These are phyloP conservation scores for Enteromius fasciolatus DNA, from an alignment of 2,797 vertebrate species.

Conservation along the genomic window DNA sequence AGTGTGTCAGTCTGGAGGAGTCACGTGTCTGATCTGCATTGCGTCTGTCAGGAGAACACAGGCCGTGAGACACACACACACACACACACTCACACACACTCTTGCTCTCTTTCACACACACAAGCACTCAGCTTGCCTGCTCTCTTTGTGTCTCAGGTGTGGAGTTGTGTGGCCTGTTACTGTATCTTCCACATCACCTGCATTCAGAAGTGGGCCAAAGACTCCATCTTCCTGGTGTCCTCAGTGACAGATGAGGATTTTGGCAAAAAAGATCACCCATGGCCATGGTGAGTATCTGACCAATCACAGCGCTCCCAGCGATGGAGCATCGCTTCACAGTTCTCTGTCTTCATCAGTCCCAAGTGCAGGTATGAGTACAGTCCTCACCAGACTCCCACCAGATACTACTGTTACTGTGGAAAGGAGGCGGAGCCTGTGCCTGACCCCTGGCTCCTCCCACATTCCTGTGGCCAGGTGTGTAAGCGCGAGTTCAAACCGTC, in stretches of 20 bases:
- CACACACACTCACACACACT: neutral
- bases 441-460: constrained; percentile 95
- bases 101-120: neutral
- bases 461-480: constrained; percentile 94
- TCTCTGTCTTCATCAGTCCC: constrained; percentile 76
- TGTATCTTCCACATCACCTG: constrained; percentile 96
- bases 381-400: constrained; percentile 84
- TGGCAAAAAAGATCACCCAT: constrained; percentile 89
- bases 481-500: constrained; percentile 86
- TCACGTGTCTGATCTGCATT: constrained; percentile 96
- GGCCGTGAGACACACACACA: constrained; percentile 78
- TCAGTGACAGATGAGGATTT: constrained; percentile 91
- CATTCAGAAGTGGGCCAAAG: constrained; percentile 96
- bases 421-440: constrained; percentile 89
- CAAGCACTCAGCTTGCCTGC: neutral
- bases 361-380: constrained; percentile 94
- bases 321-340: neutral
- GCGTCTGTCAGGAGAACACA: constrained; percentile 93
- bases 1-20: constrained; percentile 90
- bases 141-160: constrained; percentile 78
- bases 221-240: constrained; percentile 91
- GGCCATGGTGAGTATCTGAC: constrained; percentile 84
- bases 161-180: constrained; percentile 93
- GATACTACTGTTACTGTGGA: constrained; percentile 93
- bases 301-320: neutral